These are phyloP conservation scores for Parascotia fuliginaria DNA, from an alignment of 2,888 invertebrate genomes.

Conservation along the genomic window DNA sequence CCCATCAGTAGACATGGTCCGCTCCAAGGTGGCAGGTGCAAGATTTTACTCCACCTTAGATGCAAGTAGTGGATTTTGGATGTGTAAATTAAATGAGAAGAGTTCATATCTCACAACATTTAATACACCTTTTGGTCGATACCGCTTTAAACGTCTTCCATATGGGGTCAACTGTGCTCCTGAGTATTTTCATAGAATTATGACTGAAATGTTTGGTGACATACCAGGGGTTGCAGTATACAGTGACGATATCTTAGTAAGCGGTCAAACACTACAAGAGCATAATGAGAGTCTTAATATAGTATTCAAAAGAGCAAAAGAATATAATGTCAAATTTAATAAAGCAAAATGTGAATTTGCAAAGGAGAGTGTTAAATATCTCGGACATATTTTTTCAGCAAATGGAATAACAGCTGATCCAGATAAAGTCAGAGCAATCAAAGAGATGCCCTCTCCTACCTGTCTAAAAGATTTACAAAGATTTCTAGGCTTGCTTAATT, in stretches of 20 bases:
- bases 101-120: conserved; percentile 15
- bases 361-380: conserved; percentile 19
- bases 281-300: conserved; percentile 13
- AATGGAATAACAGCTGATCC: conserved; percentile 17
- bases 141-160: conserved; percentile 6
- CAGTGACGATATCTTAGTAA: conserved; percentile 32
- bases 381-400: conserved; percentile 25
- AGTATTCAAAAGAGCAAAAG: conserved; percentile 22
- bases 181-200: too few relatives aligned
- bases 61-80: conserved; percentile 37
- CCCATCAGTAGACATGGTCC: conserved; percentile 32
- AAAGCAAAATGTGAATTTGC: conserved; percentile 29
- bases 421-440: conserved; percentile 24
- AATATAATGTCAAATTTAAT: conserved; percentile 29
- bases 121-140: not conserved
- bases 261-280: conserved; percentile 16
- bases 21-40: conserved; percentile 12
- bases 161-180: conserved; percentile 12
- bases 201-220: conserved; percentile 7
- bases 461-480: conserved; percentile 13
- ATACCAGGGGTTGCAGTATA: conserved; percentile 17
- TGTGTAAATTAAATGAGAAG: conserved; percentile 19
- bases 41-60: conserved; percentile 28
- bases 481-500: conserved; percentile 20
- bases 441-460: conserved; percentile 16